A percentile compares a stretch with the other conserved stretches of the same genome.
phyloP scores from a whole-genome alignment of 2,888 invertebrate genomes.

The Ypsolopha sequella region DNA sequence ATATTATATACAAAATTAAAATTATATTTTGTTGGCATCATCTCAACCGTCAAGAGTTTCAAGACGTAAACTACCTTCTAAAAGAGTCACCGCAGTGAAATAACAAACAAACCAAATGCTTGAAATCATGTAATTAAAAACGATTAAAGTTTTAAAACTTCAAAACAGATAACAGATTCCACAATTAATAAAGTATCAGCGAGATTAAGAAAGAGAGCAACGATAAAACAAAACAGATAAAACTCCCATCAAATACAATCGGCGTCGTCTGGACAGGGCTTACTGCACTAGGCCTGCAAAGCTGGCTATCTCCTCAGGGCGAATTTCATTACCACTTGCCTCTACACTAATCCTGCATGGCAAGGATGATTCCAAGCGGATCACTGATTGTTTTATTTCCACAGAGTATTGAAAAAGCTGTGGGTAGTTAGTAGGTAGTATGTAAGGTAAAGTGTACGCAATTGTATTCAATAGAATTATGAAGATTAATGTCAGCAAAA shows the following conservation, averaged over 20 bases:
- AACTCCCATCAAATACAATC: slow-evolving; percentile 68
- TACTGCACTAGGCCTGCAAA: slow-evolving; percentile 56
- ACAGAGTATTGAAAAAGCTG: too few species aligned
- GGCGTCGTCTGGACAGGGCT: slow-evolving; percentile 57
- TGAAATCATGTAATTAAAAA: background rate
- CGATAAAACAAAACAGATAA: slow-evolving; percentile 57
- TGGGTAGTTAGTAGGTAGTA: too few species aligned
- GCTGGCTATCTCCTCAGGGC: slow-evolving; percentile 54
- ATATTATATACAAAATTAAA: too few species aligned
- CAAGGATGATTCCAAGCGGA: too few species aligned
- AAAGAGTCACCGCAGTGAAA: background rate
- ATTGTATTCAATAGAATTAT: too few species aligned
- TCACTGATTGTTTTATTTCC: too few species aligned
- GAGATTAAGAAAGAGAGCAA: slow-evolving; percentile 33
- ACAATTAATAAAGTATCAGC: slow-evolving; percentile 37
- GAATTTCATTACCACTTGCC: slow-evolving; percentile 68
- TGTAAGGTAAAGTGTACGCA: too few species aligned
- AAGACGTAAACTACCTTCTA: too few species aligned
- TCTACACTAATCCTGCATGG: slow-evolving; percentile 46
- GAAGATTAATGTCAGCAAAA: too few species aligned
- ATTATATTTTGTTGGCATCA: too few species aligned
- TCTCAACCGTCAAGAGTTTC: too few species aligned
- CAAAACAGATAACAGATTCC: background rate
- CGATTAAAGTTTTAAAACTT: too few species aligned
- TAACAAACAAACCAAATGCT: background rate